phyloP scores from a whole-genome alignment of 2,113 vertebrate genomes.

The Chionomys nivalis region DNA sequence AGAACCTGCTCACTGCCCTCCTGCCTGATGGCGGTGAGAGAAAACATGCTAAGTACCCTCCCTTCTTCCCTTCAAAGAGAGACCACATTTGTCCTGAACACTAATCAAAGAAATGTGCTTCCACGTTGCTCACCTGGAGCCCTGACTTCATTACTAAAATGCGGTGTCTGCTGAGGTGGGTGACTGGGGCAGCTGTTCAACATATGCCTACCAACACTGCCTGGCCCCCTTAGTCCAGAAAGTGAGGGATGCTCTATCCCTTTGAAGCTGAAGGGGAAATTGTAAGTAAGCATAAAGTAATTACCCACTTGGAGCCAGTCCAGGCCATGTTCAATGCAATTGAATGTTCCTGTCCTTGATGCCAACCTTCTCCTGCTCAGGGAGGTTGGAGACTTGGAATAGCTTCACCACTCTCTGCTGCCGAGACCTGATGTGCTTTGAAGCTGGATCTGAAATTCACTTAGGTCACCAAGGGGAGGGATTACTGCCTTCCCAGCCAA shows the following conservation, averaged over 20 bases:
- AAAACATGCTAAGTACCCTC: neutral
- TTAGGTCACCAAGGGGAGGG: conserved; percentile 75
- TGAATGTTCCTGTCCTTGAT: conserved; percentile 80
- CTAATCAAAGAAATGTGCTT: conserved; percentile 69
- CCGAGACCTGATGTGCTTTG: conserved; percentile 71
- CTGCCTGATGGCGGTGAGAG: neutral
- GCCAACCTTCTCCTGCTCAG: conserved; percentile 67
- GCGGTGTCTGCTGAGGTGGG: conserved; percentile 62
- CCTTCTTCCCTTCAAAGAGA: conserved; percentile 50
- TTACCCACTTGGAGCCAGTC: conserved; percentile 74
- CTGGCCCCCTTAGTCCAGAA: conserved; percentile 47
- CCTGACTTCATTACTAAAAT: conserved; percentile 74
- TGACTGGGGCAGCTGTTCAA: conserved; percentile 72
- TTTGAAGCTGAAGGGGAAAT: conserved; percentile 70
- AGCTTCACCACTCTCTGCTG: conserved; percentile 58
- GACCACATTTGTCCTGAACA: conserved; percentile 55
- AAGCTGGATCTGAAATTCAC: conserved; percentile 77
- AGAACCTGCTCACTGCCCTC: neutral
- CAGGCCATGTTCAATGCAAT: conserved; percentile 76
- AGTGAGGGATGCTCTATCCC: conserved; percentile 54
- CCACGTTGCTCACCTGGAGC: conserved; percentile 34
- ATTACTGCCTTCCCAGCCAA: conserved; percentile 72
- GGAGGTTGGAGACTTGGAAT: conserved; percentile 75
- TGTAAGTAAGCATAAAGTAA: conserved; percentile 79
- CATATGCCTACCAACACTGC: conserved; percentile 72